These are phyloP conservation scores for Itoplectis maculator DNA, from an alignment of 2,888 invertebrate species.

Conservation along the genomic window DNA sequence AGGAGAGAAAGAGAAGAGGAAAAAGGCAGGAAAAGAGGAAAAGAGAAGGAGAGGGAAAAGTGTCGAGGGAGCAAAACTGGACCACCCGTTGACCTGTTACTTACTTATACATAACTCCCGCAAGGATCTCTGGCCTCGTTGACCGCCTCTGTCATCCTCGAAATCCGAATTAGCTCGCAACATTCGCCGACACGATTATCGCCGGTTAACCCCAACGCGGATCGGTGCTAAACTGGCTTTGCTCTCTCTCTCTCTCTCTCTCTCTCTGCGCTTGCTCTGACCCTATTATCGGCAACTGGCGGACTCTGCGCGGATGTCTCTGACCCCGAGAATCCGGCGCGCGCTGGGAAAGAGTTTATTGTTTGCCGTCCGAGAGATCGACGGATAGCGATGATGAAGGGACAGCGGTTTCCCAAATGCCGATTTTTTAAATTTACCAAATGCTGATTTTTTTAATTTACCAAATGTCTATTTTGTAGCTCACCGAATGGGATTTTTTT, in stretches of 20 bases:
- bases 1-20: neutral
- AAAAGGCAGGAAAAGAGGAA: no score
- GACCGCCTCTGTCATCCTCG: conserved; percentile 46
- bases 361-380: conserved; percentile 52
- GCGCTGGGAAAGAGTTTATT: conserved; percentile 38
- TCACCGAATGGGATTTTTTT: neutral
- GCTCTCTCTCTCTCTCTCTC: no score
- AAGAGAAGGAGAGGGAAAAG: conserved; percentile 8
- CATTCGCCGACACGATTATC: conserved; percentile 74
- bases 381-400: conserved; percentile 3
- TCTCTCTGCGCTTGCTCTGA: conserved; percentile 71
- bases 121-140: conserved; percentile 6
- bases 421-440: no score
- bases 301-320: neutral
- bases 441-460: no score
- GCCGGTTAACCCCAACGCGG: conserved; percentile 8
- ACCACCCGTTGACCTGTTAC: conserved; percentile 75
- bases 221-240: conserved; percentile 75
- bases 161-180: conserved; percentile 75
- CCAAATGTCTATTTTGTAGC: no score
- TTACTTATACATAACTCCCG: conserved; percentile 66
- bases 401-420: no score
- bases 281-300: conserved; percentile 73
- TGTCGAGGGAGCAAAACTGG: conserved; percentile 64
- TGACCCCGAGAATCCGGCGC: neutral